Base-by-base conservation (phyloP, 2,797 vertebrate species). In the Pampus argenteus region DNA sequence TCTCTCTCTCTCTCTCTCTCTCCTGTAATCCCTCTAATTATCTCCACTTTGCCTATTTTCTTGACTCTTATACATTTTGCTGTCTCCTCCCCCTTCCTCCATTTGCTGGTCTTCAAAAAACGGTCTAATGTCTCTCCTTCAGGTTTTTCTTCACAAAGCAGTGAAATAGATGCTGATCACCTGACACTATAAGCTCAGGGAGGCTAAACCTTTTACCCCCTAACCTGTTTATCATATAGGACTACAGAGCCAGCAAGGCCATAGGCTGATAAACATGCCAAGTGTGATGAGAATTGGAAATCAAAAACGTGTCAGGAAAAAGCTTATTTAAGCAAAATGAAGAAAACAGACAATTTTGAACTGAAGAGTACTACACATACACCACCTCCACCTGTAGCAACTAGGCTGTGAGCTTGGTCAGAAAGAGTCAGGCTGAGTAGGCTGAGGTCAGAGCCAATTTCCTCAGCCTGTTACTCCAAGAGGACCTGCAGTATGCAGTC, bases 381-480 rank as follows among this genome's bases (percentile, higher is more conserved):
- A 62, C 4, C 23, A 31, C 23, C 14, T 26, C 29, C 54, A 75
- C 79, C 66, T 64, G 63, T 2, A 65, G 82, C 56, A 52, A 52
- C 51, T 1, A 26, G 9, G 26, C 47, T 47, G 49, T 48, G 5
- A 61, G 48, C 57, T 64, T 18, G 13, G 61, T 29, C 54, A 48
- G 40, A 7, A 1, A 52, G 56, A 61, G 45, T 44, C 42, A 31
- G 60, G 74, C 71, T n/a, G n/a, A n/a, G 63, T 57, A 70, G n/a
- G 42, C 70, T 66, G 74, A 84, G 89, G 85, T 86, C 86, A 79
- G 60, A 83, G 82, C 66, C 81, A 60, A 87, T 88, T 80, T 80
- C 67, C 51, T 82, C 66, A 57, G 69, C 71, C 69, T 67, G 71
- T 60, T 74, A 22, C 52, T 74, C 74, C 51, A 42, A 54, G 57